phyloP scores from a whole-genome alignment of 2,113 vertebrate species.

The Mus spicilegus region DNA sequence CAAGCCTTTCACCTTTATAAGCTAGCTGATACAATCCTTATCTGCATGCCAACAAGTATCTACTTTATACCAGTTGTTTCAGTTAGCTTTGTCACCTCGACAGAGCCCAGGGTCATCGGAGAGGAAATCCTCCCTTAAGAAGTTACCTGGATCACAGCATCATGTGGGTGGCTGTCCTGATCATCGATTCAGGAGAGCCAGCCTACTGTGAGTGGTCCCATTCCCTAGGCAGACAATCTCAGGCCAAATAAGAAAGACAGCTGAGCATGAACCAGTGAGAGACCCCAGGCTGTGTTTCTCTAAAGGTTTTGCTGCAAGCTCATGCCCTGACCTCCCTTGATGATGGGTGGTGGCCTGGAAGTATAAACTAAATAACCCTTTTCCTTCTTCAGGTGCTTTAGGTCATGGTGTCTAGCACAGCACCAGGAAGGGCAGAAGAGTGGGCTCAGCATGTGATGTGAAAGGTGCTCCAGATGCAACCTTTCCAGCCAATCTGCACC shows the following conservation, averaged over 20 bases:
- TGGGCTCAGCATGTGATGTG: not conserved
- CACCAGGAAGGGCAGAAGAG: not conserved
- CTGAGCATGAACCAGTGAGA: not conserved
- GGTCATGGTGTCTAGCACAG: not conserved
- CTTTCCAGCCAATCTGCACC: accelerated
- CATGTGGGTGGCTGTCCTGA: not conserved
- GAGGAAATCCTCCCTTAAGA: not conserved
- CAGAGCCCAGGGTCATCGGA: not conserved
- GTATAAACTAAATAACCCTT: not conserved
- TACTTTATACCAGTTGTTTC: not conserved
- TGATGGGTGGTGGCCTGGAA: not conserved
- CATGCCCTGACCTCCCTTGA: not conserved
- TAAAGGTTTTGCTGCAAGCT: not conserved
- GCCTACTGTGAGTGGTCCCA: not conserved
- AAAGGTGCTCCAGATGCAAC: not conserved
- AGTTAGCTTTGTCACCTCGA: not conserved
- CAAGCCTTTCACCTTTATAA: not conserved
- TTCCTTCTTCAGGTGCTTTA: not conserved
- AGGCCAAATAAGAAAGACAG: not conserved
- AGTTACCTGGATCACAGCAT: not conserved
- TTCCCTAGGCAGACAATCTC: not conserved
- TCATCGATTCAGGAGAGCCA: not conserved
- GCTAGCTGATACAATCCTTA: too few species aligned
- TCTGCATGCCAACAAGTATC: not conserved
- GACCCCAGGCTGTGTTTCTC: not conserved